phyloP scores from a whole-genome alignment of 2,797 vertebrate species.

The Tachyglossus aculeatus region DNA sequence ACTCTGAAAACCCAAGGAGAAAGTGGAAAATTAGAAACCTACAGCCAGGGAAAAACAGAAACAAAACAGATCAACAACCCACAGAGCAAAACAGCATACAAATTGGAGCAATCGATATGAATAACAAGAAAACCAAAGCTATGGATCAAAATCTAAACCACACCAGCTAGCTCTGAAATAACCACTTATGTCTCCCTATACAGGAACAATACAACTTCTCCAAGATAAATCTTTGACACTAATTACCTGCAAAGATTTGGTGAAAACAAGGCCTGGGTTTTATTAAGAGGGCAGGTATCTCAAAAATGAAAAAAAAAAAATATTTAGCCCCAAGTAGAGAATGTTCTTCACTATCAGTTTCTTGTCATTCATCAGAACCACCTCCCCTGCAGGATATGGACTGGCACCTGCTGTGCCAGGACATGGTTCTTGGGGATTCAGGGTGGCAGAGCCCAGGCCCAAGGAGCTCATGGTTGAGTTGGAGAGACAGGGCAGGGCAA shows the following conservation, averaged over 20 bases:
- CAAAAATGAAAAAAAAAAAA: conserved; percentile 38
- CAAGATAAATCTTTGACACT: conserved; percentile 58
- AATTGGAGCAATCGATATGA: conserved; percentile 68
- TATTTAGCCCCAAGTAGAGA: conserved; percentile 4
- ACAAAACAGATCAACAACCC: conserved; percentile 62
- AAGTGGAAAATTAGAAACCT: conserved; percentile 64
- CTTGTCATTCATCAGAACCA: too few species aligned
- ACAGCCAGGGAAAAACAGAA: conserved; percentile 48
- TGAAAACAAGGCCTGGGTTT: conserved; percentile 35
- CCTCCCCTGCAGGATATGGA: too few species aligned
- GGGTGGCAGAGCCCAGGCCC: too few species aligned
- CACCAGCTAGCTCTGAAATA: conserved; percentile 54
- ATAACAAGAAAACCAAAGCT: conserved; percentile 71
- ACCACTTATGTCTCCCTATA: conserved; percentile 47
- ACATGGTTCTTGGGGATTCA: too few species aligned
- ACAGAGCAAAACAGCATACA: conserved; percentile 70
- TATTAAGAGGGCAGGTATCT: conserved; percentile 17
- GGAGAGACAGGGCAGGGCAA: too few species aligned
- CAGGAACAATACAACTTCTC: conserved; percentile 54
- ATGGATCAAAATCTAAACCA: conserved; percentile 66
- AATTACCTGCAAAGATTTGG: conserved; percentile 58
- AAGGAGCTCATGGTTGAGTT: too few species aligned
- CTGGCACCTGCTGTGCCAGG: too few species aligned
- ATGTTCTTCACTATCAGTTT: background rate
- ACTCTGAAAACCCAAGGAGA: conserved; percentile 49